These are phyloP conservation scores for Metopolophium dirhodum DNA, from an alignment of 1,140 invertebrate genomes.

Conservation along the genomic window DNA sequence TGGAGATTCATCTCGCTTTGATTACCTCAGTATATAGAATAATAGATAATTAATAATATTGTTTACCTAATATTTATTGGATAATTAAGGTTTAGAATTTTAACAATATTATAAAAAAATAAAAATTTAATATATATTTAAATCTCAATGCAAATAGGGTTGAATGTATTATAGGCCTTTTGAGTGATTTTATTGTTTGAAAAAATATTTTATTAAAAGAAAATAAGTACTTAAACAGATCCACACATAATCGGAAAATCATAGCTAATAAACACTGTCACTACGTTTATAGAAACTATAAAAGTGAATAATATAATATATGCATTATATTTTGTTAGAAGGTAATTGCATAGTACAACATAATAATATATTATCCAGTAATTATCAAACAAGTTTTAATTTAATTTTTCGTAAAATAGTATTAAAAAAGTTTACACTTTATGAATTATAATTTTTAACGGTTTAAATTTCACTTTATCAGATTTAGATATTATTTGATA, in stretches of 20 bases:
- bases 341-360: background rate
- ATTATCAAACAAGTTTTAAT: background rate
- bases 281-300: background rate
- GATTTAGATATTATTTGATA: background rate
- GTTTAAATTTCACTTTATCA: too few relatives aligned
- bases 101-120: background rate
- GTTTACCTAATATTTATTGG: too few relatives aligned
- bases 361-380: background rate
- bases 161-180: background rate
- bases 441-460: too few relatives aligned
- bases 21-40: too few relatives aligned
- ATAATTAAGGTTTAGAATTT: background rate
- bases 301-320: background rate
- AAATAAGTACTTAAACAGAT: background rate
- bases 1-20: too few relatives aligned
- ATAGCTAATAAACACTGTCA: background rate
- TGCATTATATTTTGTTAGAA: background rate
- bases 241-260: background rate
- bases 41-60: too few relatives aligned
- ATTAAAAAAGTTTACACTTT: background rate
- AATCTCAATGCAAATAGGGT: background rate
- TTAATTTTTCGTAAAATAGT: background rate
- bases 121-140: background rate
- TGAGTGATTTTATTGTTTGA: background rate
- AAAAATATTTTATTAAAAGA: background rate